These are phyloP conservation scores for Chirona hameri DNA, from an alignment of 2,888 invertebrate genomes.

Conservation along the genomic window DNA sequence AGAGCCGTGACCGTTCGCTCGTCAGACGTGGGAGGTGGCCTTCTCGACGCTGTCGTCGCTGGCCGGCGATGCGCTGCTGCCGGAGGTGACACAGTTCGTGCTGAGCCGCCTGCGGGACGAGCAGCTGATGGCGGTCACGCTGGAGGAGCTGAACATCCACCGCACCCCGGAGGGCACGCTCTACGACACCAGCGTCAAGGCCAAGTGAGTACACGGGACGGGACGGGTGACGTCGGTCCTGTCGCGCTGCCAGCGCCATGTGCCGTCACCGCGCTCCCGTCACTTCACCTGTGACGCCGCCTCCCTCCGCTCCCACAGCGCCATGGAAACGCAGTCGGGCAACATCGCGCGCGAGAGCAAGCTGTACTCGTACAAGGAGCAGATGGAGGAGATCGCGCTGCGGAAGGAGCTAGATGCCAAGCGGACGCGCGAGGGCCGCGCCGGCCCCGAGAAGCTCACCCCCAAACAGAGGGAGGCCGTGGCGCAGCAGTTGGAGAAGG, in stretches of 20 bases:
- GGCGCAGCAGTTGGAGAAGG: conserved; percentile 79
- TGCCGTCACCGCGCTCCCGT: neutral
- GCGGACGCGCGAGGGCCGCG: conserved; percentile 70
- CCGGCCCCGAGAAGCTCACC: conserved; percentile 64
- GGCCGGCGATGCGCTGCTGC: conserved; percentile 35
- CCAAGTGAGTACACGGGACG: conserved; percentile 54
- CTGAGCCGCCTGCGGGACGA: conserved; percentile 56
- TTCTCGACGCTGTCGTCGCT: conserved; percentile 36
- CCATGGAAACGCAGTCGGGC: conserved; percentile 4
- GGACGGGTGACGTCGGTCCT: too few relatives aligned
- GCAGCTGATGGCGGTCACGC: conserved; percentile 65
- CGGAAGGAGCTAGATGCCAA: conserved; percentile 90
- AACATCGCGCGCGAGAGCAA: conserved; percentile 95
- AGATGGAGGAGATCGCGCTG: conserved; percentile 88
- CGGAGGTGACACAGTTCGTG: conserved; percentile 33
- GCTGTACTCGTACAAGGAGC: conserved; percentile 93
- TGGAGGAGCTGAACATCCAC: conserved; percentile 75
- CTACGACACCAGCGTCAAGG: conserved; percentile 80
- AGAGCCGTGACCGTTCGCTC: too few relatives aligned
- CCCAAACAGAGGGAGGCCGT: conserved; percentile 91
- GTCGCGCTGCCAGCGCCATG: too few relatives aligned
- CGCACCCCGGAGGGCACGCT: conserved; percentile 83
- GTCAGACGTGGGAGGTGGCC: conserved; percentile 29
- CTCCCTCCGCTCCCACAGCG: neutral
- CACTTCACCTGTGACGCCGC: neutral